Evolutionary conservation across 2,888 invertebrate genomes (phyloP).

Genomic region (Mycalesis mineus): DNA sequence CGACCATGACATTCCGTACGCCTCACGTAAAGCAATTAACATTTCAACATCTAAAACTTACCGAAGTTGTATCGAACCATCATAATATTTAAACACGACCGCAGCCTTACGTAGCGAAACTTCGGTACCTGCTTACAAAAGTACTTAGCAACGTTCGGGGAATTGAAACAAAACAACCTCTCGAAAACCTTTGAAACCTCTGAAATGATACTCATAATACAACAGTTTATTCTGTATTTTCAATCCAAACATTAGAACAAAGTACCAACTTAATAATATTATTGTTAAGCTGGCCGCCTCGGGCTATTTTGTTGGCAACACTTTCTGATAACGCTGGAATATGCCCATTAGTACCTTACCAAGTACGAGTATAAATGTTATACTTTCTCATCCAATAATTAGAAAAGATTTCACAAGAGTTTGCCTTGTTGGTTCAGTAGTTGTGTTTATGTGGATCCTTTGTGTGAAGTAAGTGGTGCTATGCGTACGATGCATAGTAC

Average conservation of each 20-base stretch:
- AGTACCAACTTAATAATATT: slow-evolving; percentile 6
- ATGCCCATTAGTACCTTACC: background rate
- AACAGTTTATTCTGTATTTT: slow-evolving; percentile 46
- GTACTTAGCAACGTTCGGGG: slow-evolving; percentile 31
- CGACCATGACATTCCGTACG: slow-evolving; percentile 10
- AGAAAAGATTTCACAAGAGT: background rate
- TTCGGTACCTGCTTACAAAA: slow-evolving; percentile 22
- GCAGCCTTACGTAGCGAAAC: slow-evolving; percentile 26
- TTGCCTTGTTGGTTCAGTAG: no score
- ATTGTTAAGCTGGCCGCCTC: slow-evolving; percentile 6
- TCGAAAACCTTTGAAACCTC: slow-evolving; percentile 28
- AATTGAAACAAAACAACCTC: slow-evolving; percentile 39
- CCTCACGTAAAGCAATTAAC: slow-evolving; percentile 31
- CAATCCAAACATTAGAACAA: slow-evolving; percentile 34
- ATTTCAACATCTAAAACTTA: slow-evolving; percentile 31
- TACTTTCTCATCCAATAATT: background rate
- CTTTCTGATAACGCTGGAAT: background rate
- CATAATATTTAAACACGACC: slow-evolving; percentile 26
- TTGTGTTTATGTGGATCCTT: no score
- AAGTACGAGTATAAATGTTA: background rate
- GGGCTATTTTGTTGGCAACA: background rate
- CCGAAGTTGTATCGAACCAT: slow-evolving; percentile 27
- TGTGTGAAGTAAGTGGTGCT: no score
- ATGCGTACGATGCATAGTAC: no score
- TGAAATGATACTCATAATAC: slow-evolving; percentile 32